Percentiles rank a stretch among this genome's conserved stretches.
phyloP scores from a whole-genome alignment of 2,113 vertebrate genomes.

The Rattus rattus region DNA sequence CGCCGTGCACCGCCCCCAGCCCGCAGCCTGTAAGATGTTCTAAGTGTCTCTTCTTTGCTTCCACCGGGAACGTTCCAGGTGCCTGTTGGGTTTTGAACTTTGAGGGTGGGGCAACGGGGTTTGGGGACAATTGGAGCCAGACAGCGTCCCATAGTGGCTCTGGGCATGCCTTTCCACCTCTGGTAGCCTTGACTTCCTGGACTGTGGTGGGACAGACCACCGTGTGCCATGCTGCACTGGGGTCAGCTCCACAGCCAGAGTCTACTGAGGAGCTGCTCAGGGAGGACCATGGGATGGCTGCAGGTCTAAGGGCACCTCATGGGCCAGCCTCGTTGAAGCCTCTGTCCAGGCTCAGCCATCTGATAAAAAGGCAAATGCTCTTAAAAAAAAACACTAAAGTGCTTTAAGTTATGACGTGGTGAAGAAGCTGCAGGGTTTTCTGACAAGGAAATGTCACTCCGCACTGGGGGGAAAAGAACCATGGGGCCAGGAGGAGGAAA shows the following conservation, averaged over 20 bases:
- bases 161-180: background rate
- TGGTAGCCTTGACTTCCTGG: background rate
- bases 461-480: background rate
- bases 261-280: rapidly evolving
- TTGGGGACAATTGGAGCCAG: background rate
- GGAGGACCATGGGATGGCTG: background rate
- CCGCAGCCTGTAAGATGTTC: too few relatives aligned
- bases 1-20: background rate
- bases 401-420: too few relatives aligned
- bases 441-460: rapidly evolving
- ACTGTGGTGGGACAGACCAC: background rate
- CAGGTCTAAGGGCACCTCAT: background rate
- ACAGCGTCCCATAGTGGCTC: background rate
- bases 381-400: rapidly evolving
- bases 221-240: rapidly evolving
- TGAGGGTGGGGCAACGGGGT: background rate
- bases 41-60: background rate
- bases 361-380: background rate
- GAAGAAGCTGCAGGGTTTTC: rapidly evolving
- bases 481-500: background rate
- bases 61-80: background rate
- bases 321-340: too few relatives aligned
- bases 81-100: background rate
- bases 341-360: background rate
- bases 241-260: background rate